A percentile compares a stretch with the other conserved stretches of the same genome.
Conservation (phyloP, 2,113 vertebrate genomes). For the Myxocyprinus asiaticus region DNA sequence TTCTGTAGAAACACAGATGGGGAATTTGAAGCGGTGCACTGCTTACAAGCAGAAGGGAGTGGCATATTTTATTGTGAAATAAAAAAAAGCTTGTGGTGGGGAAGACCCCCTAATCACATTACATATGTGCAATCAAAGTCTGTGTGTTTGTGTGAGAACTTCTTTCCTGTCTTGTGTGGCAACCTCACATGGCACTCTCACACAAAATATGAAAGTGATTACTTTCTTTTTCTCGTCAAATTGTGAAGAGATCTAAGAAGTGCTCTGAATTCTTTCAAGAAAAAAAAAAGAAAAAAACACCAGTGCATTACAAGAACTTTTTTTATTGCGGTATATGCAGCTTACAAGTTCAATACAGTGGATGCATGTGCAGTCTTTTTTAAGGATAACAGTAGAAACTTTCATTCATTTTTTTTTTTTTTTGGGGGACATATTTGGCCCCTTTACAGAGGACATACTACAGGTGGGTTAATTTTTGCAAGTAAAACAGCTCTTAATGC, state of each 20-base stretch:
- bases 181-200: slow-evolving; percentile 30
- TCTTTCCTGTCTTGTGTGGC: slow-evolving; percentile 22
- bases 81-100: slow-evolving; percentile 32
- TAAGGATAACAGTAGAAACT: background rate
- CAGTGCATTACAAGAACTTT: slow-evolving; percentile 17
- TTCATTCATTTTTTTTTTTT: background rate
- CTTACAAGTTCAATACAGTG: background rate
- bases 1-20: slow-evolving; percentile 42
- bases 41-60: slow-evolving; percentile 12
- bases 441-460: background rate
- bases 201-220: slow-evolving; percentile 38
- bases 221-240: slow-evolving; percentile 9
- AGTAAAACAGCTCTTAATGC: background rate
- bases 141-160: slow-evolving; percentile 33
- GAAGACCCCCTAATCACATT: slow-evolving; percentile 17
- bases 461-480: slow-evolving; percentile 8
- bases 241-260: slow-evolving; percentile 35
- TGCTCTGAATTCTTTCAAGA: slow-evolving; percentile 25
- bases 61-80: slow-evolving; percentile 32
- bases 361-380: background rate
- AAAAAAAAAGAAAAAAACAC: slow-evolving; percentile 21
- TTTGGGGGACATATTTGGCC: slow-evolving; percentile 2
- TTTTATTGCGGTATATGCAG: slow-evolving; percentile 23
- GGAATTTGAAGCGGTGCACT: slow-evolving; percentile 25
- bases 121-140: slow-evolving; percentile 5